phyloP scores from a whole-genome alignment of 2,797 vertebrate genomes.

The Chaenodraco wilsoni region DNA sequence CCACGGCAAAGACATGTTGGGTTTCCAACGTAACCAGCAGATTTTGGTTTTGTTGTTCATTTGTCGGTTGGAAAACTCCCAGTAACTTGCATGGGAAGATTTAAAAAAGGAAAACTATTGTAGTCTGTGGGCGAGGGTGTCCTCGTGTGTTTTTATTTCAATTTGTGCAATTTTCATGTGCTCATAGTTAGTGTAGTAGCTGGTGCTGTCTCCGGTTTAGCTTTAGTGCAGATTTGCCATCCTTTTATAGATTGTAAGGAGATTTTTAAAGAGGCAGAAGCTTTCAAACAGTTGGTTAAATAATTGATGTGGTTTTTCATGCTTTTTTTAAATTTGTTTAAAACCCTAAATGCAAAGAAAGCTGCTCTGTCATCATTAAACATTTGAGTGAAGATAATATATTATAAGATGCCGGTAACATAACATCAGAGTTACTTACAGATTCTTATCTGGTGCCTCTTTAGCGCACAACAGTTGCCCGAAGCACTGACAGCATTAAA shows the following conservation, averaged over 20 bases:
- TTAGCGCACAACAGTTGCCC: constrained; percentile 19
- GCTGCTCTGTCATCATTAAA: constrained; percentile 22
- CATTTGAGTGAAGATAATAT: constrained; percentile 23
- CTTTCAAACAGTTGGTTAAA: constrained; percentile 32
- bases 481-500: constrained; percentile 25
- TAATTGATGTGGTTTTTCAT: constrained; percentile 35
- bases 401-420: constrained; percentile 30
- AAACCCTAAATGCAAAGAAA: constrained; percentile 13
- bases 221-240: constrained; percentile 4
- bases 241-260: constrained; percentile 4
- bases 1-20: constrained; percentile 67
- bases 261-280: constrained; percentile 2
- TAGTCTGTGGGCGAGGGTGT: constrained; percentile 45
- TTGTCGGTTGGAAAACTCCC: constrained; percentile 66
- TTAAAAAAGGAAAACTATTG: constrained; percentile 49
- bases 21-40: constrained; percentile 63
- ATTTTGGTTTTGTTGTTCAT: constrained; percentile 69
- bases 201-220: neutral
- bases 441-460: constrained; percentile 5
- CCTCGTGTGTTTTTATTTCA: constrained; percentile 46
- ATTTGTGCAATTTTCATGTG: constrained; percentile 25
- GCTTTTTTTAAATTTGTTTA: constrained; percentile 30
- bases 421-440: constrained; percentile 28
- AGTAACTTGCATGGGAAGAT: constrained; percentile 54
- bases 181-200: neutral